A percentile compares a stretch with the other conserved stretches of the same genome.
These are phyloP conservation scores for Chironomus striatipennis DNA, from an alignment of 1,140 invertebrate species.

Conservation along the genomic window DNA sequence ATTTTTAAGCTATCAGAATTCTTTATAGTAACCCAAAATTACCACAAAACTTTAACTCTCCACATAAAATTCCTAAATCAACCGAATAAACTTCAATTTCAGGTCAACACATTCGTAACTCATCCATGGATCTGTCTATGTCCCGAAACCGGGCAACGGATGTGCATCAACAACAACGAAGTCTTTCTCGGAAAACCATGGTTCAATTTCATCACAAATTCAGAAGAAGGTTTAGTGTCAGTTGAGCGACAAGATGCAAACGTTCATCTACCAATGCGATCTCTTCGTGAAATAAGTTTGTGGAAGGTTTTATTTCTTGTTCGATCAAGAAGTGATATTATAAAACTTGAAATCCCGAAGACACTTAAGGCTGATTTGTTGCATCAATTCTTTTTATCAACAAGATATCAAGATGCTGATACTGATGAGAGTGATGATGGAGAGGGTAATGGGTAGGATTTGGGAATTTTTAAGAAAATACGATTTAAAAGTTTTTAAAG, in stretches of 20 bases:
- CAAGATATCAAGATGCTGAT: not conserved
- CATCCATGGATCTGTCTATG: not conserved
- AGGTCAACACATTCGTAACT: not conserved
- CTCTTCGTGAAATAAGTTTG: not conserved
- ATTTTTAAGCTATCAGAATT: too few relatives aligned
- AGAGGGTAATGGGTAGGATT: too few relatives aligned
- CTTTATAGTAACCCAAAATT: too few relatives aligned
- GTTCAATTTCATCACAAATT: not conserved
- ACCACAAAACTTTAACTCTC: not conserved
- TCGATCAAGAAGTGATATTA: not conserved
- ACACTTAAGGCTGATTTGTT: not conserved
- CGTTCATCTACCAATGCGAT: not conserved
- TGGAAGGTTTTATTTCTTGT: not conserved
- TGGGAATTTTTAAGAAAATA: too few relatives aligned
- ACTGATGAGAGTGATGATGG: not conserved
- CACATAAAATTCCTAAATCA: not conserved
- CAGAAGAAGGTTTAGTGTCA: not conserved
- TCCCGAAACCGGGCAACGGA: not conserved
- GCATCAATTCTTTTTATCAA: not conserved
- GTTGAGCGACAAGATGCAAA: not conserved
- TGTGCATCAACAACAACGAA: not conserved
- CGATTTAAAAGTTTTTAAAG: too few relatives aligned
- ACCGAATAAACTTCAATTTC: not conserved
- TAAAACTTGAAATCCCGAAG: not conserved
- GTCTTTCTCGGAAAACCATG: not conserved